A percentile compares a stretch with the other conserved stretches of the same genome.
phyloP scores from a whole-genome alignment of 2,113 vertebrate genomes.

The Dascyllus trimaculatus region DNA sequence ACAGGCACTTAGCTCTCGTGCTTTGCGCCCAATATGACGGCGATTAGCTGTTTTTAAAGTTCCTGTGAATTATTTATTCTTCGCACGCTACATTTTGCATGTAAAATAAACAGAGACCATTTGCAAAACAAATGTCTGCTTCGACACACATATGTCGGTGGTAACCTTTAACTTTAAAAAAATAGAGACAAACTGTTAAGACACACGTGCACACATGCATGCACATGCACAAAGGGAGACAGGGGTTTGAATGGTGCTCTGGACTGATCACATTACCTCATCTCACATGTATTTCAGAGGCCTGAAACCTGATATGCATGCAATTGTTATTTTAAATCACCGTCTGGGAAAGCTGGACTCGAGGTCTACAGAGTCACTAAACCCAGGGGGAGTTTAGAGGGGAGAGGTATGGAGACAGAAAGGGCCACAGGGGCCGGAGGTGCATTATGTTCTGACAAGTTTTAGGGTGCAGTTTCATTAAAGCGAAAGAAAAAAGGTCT shows the following conservation, averaged over 20 bases:
- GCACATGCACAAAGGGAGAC: slow-evolving; percentile 41
- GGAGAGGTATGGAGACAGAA: slow-evolving; percentile 42
- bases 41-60: slow-evolving; percentile 29
- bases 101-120: background rate
- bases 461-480: slow-evolving; percentile 30
- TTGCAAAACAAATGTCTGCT: slow-evolving; percentile 1
- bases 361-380: slow-evolving; percentile 77
- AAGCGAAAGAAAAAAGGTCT: background rate
- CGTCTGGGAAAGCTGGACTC: slow-evolving; percentile 81
- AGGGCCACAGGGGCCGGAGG: slow-evolving; percentile 61
- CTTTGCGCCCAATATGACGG: slow-evolving; percentile 42
- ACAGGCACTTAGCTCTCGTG: slow-evolving; percentile 65
- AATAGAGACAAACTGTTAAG: slow-evolving; percentile 36
- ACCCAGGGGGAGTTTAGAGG: slow-evolving; percentile 48
- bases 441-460: slow-evolving; percentile 49
- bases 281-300: slow-evolving; percentile 84
- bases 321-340: slow-evolving; percentile 88
- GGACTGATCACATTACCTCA: slow-evolving; percentile 85
- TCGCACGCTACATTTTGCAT: background rate
- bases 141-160: background rate
- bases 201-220: slow-evolving; percentile 20
- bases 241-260: slow-evolving; percentile 68
- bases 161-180: slow-evolving; percentile 26
- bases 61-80: slow-evolving; percentile 14
- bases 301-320: slow-evolving; percentile 83